phyloP scores from a whole-genome alignment of 2,888 invertebrate genomes.

The Parapristionchus giblindavisi region DNA sequence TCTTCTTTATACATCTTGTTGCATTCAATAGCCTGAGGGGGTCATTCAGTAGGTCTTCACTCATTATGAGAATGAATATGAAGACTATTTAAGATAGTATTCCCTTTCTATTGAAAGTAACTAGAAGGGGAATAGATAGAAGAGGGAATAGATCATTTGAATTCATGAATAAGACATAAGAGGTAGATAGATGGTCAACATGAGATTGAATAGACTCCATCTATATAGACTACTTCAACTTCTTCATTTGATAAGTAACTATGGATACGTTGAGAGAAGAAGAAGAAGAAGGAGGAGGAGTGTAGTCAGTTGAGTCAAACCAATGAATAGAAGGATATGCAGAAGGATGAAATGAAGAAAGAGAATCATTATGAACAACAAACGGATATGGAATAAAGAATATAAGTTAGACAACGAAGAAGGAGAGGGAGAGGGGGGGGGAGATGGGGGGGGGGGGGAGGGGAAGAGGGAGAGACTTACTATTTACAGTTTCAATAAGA shows the following conservation, averaged over 20 bases:
- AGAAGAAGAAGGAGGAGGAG: not conserved
- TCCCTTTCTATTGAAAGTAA: constrained; percentile 26
- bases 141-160: constrained; percentile 30
- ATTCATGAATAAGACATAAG: constrained; percentile 33
- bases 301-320: too few species aligned
- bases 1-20: not conserved
- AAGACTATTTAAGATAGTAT: constrained; percentile 2
- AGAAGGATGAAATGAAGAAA: too few species aligned
- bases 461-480: constrained; percentile 42
- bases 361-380: not conserved
- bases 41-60: too few species aligned
- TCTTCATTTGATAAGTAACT: constrained; percentile 31
- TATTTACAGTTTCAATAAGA: constrained; percentile 59
- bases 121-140: not conserved
- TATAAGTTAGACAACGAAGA: not conserved
- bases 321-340: too few species aligned
- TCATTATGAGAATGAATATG: too few species aligned
- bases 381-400: not conserved
- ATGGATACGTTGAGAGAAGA: constrained; percentile 22
- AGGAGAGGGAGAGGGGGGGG: not conserved
- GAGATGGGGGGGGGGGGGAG: not conserved
- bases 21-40: too few species aligned
- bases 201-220: constrained; percentile 11
- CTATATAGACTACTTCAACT: not conserved
- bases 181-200: constrained; percentile 27